Evolutionary conservation across 1,140 invertebrate species (phyloP).

Genomic region (Asobara japonica): DNA sequence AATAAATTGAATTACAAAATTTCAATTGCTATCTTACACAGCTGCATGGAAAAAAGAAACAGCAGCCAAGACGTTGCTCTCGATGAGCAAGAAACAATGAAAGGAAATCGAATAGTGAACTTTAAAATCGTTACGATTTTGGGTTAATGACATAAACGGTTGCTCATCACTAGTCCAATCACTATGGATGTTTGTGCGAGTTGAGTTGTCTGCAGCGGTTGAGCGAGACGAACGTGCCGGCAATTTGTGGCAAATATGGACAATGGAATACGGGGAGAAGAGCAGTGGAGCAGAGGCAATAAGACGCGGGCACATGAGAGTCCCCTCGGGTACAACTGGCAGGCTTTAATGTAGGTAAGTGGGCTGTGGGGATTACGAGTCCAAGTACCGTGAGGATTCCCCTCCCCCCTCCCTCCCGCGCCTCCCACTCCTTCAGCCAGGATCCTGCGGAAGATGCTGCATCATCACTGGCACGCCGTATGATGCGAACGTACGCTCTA

Average conservation of each 20-base stretch:
- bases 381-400: not conserved
- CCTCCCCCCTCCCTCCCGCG: too few species aligned
- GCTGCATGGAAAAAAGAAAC: not conserved
- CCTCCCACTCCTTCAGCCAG: not conserved
- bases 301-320: not conserved
- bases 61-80: not conserved
- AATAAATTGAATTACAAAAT: too few species aligned
- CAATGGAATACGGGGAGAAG: not conserved
- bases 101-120: not conserved
- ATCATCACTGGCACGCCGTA: not conserved
- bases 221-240: not conserved
- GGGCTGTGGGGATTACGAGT: conserved; percentile 52
- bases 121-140: not conserved
- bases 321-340: conserved; percentile 1
- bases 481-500: not conserved
- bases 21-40: too few species aligned
- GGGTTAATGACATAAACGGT: conserved; percentile 7
- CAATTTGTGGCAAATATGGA: conserved; percentile 9
- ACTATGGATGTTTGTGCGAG: not conserved
- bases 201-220: not conserved
- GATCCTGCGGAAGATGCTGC: conserved; percentile 7
- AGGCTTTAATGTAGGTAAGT: conserved; percentile 65
- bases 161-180: not conserved
- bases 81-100: not conserved
- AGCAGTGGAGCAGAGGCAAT: not conserved